Conservation (phyloP, 2,888 invertebrate genomes). For the Hermodice carunculata region DNA sequence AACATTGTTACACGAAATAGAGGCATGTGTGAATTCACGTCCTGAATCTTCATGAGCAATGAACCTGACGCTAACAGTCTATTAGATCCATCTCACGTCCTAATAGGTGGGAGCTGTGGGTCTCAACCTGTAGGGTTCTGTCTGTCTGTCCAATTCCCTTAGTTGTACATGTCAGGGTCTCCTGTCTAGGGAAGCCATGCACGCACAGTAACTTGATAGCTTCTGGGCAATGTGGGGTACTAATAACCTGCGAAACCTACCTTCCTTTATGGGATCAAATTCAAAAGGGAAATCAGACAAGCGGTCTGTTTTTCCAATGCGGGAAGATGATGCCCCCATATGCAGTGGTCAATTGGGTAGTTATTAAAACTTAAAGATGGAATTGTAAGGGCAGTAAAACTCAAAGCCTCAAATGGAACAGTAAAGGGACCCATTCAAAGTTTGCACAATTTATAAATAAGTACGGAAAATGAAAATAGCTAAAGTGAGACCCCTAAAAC, state of each 20-base stretch:
- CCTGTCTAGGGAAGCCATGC: neutral
- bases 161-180: neutral
- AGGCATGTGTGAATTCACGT: conserved; percentile 8
- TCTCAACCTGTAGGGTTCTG: neutral
- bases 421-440: no score
- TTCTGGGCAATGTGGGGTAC: neutral
- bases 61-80: neutral
- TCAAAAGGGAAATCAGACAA: neutral
- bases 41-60: conserved; percentile 9
- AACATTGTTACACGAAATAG: conserved; percentile 4
- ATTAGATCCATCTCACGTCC: neutral
- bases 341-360: neutral
- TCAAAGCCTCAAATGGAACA: no score
- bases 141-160: no score
- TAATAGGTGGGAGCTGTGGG: no score
- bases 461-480: no score
- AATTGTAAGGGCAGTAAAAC: neutral
- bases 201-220: neutral
- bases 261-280: neutral
- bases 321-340: neutral
- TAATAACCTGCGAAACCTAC: neutral
- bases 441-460: no score
- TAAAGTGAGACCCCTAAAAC: no score
- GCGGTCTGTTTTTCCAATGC: neutral
- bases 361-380: neutral